Evolutionary conservation across 1,140 invertebrate species (phyloP).

Genomic region (Dendrolimus punctatus): DNA sequence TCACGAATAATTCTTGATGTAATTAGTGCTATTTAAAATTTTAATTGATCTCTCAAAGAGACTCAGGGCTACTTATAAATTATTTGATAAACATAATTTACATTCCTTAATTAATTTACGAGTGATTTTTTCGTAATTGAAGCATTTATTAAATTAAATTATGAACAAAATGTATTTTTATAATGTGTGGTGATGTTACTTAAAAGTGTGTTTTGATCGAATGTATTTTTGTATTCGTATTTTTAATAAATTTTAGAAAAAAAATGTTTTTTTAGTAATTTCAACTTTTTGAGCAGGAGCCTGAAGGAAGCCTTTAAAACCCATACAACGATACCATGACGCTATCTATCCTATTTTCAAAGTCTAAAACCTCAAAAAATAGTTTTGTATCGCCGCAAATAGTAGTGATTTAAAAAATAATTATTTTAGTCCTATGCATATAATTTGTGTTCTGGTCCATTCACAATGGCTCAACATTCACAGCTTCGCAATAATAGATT

Average conservation of each 20-base stretch:
- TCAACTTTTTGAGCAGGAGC: neutral
- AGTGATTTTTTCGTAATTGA: slow-evolving; percentile 16
- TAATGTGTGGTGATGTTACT: slow-evolving; percentile 27
- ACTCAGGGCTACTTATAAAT: slow-evolving; percentile 11
- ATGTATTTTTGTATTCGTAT: slow-evolving; percentile 38
- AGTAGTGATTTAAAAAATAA: too few species aligned
- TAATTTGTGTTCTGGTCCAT: too few species aligned
- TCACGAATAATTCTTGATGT: slow-evolving; percentile 4
- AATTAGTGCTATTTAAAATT: slow-evolving; percentile 3
- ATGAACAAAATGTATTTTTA: slow-evolving; percentile 10
- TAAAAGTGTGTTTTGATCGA: slow-evolving; percentile 26
- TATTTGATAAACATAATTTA: slow-evolving; percentile 20
- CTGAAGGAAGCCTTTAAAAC: too few species aligned
- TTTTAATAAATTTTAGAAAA: slow-evolving; percentile 24
- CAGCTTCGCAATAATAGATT: too few species aligned
- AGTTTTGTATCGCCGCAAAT: too few species aligned
- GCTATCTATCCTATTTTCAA: too few species aligned
- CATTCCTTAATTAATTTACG: slow-evolving; percentile 28
- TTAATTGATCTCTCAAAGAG: slow-evolving; percentile 36
- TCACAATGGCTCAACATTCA: too few species aligned
- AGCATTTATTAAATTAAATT: slow-evolving; percentile 5
- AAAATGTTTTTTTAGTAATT: slow-evolving; percentile 3
- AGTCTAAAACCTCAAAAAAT: too few species aligned
- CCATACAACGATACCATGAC: too few species aligned
- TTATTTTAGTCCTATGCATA: too few species aligned